Conservation (phyloP, 1,140 invertebrate genomes). For the Atta cephalotes region DNA sequence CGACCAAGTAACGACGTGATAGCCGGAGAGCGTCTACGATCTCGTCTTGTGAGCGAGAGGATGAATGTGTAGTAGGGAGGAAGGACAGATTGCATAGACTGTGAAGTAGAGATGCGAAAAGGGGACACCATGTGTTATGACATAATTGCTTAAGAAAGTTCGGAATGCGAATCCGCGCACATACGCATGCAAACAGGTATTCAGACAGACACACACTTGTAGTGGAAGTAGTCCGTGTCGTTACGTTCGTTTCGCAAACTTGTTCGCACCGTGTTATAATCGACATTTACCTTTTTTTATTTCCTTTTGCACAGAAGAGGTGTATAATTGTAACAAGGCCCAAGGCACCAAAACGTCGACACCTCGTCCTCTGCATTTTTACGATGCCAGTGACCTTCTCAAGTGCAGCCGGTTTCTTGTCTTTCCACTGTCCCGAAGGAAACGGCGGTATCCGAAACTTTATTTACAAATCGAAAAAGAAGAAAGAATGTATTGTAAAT, state of each 20-base stretch:
- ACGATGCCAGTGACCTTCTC: constrained; percentile 41
- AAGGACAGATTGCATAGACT: constrained; percentile 26
- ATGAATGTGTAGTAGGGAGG: not conserved
- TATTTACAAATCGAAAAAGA: not conserved
- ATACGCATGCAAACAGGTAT: not conserved
- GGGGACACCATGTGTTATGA: constrained; percentile 62
- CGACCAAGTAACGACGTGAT: constrained; percentile 15
- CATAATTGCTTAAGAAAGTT: constrained; percentile 76
- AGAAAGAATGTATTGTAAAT: not conserved
- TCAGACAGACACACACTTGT: not conserved
- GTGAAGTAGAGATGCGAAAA: constrained; percentile 25
- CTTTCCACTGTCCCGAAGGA: not conserved
- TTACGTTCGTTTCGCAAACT: constrained; percentile 61
- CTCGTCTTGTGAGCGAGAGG: constrained; percentile 7
- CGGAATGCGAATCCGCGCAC: constrained; percentile 63
- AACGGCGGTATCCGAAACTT: not conserved
- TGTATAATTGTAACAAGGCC: constrained; percentile 24
- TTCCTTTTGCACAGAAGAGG: not conserved
- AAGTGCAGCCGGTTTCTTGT: not conserved
- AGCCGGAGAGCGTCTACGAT: not conserved
- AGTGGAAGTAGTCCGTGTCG: constrained; percentile 64
- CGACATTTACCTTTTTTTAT: constrained; percentile 4
- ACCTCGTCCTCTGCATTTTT: constrained; percentile 14
- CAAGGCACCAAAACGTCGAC: not conserved
- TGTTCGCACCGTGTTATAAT: constrained; percentile 11